A percentile compares a stretch with the other conserved stretches of the same genome.
phyloP scores from a whole-genome alignment of 2,797 vertebrate genomes.

The Melanotaenia nigrans region DNA sequence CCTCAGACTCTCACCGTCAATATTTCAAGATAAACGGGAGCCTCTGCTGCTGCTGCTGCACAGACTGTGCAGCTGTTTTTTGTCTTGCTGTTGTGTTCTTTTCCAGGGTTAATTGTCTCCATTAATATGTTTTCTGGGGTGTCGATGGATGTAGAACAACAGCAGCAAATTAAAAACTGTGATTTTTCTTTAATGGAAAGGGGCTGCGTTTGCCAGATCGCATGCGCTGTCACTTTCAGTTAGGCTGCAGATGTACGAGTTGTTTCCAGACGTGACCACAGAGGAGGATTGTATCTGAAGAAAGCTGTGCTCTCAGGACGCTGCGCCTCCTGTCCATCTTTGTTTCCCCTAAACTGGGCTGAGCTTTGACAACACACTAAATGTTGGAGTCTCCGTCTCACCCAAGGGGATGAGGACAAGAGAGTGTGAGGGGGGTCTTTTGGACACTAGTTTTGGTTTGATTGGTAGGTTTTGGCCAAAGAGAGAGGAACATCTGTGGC shows the following conservation, averaged over 20 bases:
- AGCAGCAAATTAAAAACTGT: conserved; percentile 43
- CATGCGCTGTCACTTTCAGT: conserved; percentile 52
- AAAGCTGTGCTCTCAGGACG: conserved; percentile 50
- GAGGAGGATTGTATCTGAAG: conserved; percentile 50
- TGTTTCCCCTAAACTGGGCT: conserved; percentile 47
- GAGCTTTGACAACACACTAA: conserved; percentile 61
- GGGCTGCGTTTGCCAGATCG: conserved; percentile 29
- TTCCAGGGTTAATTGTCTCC: conserved; percentile 61
- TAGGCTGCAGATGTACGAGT: conserved; percentile 64
- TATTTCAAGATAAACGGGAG: conserved; percentile 65
- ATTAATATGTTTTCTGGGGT: conserved; percentile 59
- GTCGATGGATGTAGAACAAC: conserved; percentile 45
- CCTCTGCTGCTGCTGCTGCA: conserved; percentile 30
- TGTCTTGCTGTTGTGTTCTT: conserved; percentile 40
- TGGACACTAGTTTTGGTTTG: conserved; percentile 76
- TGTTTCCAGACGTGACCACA: conserved; percentile 52
- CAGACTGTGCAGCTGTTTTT: conserved; percentile 51
- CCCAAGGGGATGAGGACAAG: conserved; percentile 40
- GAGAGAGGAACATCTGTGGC: conserved; percentile 79
- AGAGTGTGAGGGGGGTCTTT: conserved; percentile 58
- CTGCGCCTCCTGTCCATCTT: conserved; percentile 42
- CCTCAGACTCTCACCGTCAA: conserved; percentile 64
- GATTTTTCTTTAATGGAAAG: conserved; percentile 38
- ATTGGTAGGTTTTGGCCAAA: conserved; percentile 78
- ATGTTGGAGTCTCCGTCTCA: conserved; percentile 56